Base-by-base conservation (phyloP, 1,140 invertebrate species). In the Rhynchophorus ferrugineus region DNA sequence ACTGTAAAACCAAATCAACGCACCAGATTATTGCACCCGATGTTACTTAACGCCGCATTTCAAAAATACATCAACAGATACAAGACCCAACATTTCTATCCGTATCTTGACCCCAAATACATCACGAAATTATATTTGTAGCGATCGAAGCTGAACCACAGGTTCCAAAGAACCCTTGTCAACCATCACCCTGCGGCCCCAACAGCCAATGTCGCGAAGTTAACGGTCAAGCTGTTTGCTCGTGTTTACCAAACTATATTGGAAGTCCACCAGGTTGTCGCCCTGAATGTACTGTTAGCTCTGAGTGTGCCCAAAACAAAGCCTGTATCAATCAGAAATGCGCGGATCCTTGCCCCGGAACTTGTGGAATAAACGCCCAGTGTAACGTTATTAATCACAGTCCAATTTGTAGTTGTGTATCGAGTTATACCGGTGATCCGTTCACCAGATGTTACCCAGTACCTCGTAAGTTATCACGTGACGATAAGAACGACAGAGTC, bases 301-400 rank as follows among this genome's bases (percentile, higher is more conserved):
- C 77, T 22, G 84, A 87, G 61, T 87, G 84, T 64, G 39, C 75
- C 1, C 78, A 75, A 60, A 72, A 82, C 50, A 73, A 75, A 59
- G 81, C 82, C 11, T 86, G 84, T 64, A 75, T 82, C 29, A 83
- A 81, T 61, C 73, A 76, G 49, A 83, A 78, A 60, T 88, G 85
- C 65, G 69, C 71, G 52, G 78, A 84, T 59, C 80, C 81, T 33
- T 84, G 82, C 62, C 71, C 75, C n/a, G 81, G 79, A 37, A 79
- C 82, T 35, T 87, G 85, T 67, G 84, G 83, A 21, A 29, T 29
- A 29, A 5, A 6, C 11, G 24, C 24, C 11, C 5, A 29, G 11
- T 29, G 5, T 11, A 29, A 29, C 24, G 24, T 29, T 29, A 6
- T 29, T 29, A 29, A n/a, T n/a, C n/a, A n/a, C n/a, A n/a, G n/a